Percentiles rank a stretch among this genome's conserved stretches.
Conservation (phyloP, 2,113 vertebrate genomes). For the Phainopepla nitens region DNA sequence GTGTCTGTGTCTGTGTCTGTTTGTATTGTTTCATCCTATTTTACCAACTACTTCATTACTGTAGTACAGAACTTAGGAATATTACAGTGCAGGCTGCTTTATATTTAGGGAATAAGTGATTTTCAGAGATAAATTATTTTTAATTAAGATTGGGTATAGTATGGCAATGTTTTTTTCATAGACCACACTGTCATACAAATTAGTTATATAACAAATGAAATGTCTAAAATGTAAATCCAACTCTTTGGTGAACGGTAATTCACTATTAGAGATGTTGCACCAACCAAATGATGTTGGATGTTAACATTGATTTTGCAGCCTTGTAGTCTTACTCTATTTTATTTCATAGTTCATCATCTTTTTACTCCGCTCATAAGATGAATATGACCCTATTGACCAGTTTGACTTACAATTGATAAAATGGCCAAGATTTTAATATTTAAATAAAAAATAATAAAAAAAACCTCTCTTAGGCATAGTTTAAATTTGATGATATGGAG, state of each 20-base stretch:
- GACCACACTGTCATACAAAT: background rate
- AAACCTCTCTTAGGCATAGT: background rate
- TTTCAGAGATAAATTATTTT: background rate
- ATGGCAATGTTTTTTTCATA: background rate
- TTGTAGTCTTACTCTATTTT: background rate
- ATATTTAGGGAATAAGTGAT: background rate
- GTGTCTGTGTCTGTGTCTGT: background rate
- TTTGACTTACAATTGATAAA: background rate
- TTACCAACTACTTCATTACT: slow-evolving; percentile 23
- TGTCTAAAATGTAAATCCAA: background rate
- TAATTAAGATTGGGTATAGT: background rate
- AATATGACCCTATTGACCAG: background rate
- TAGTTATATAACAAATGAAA: background rate
- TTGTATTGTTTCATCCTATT: slow-evolving; percentile 17
- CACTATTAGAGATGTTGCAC: background rate
- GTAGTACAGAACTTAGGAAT: background rate
- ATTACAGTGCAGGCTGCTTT: background rate
- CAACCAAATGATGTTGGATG: background rate
- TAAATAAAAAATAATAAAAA: background rate
- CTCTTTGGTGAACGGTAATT: background rate
- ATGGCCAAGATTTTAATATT: background rate
- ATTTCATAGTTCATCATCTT: background rate
- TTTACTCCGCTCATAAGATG: background rate
- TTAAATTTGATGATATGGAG: background rate
- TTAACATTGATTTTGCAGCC: background rate